Percentiles rank a stretch among this genome's conserved stretches.
These are phyloP conservation scores for Rhadinocentrus ornatus DNA, from an alignment of 2,797 vertebrate species.

Conservation along the genomic window DNA sequence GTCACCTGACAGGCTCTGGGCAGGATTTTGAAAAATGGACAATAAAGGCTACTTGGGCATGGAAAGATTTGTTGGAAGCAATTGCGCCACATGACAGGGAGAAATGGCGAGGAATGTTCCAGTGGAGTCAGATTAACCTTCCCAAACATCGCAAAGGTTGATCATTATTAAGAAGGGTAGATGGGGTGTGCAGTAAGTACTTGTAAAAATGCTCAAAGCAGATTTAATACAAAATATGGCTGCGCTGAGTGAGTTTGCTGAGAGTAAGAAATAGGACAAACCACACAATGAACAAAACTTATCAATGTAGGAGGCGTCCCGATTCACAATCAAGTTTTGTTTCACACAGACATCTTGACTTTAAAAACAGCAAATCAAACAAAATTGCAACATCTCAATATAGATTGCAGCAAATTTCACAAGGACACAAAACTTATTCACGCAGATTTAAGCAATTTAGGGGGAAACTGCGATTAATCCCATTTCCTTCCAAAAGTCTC, in stretches of 20 bases:
- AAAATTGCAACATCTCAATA: not conserved
- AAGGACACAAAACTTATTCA: not conserved
- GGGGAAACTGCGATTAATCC: not conserved
- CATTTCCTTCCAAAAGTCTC: not conserved
- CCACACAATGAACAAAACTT: not conserved
- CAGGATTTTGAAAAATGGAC: slow-evolving; percentile 48
- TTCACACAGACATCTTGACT: not conserved
- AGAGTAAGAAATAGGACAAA: not conserved
- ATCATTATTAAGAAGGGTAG: slow-evolving; percentile 55
- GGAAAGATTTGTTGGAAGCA: slow-evolving; percentile 52
- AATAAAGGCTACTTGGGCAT: slow-evolving; percentile 48
- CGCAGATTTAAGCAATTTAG: too few relatives aligned
- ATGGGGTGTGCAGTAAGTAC: slow-evolving; percentile 58
- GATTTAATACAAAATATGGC: slow-evolving; percentile 16
- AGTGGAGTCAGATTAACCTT: slow-evolving; percentile 75
- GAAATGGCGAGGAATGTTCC: slow-evolving; percentile 78
- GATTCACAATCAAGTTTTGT: not conserved
- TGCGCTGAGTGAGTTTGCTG: not conserved
- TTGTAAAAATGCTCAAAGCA: slow-evolving; percentile 21
- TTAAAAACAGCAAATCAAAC: not conserved
- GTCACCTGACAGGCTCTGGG: slow-evolving; percentile 52
- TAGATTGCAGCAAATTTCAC: not conserved
- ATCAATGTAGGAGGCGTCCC: not conserved
- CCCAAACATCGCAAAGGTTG: slow-evolving; percentile 67
- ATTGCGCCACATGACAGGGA: slow-evolving; percentile 69